Evolutionary conservation across 2,113 vertebrate species (phyloP).

Genomic region (Caloenas nicobarica): DNA sequence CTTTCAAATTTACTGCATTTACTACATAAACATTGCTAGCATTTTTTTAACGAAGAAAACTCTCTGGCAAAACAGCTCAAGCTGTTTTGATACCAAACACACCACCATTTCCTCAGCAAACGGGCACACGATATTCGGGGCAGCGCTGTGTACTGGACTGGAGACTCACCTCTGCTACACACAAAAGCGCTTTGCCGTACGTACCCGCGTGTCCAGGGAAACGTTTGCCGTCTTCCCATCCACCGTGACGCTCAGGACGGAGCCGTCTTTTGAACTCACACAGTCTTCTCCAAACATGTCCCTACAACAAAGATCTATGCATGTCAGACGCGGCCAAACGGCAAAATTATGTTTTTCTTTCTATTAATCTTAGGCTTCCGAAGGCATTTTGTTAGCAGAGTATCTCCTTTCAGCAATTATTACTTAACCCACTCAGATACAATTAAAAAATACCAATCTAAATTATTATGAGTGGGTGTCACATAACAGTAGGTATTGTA

Average conservation of each 20-base stretch:
- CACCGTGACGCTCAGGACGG: constrained; percentile 81
- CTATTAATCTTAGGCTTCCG: neutral
- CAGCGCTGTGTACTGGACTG: neutral
- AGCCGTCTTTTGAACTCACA: constrained; percentile 81
- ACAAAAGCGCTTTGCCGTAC: neutral
- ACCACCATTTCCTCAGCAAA: neutral
- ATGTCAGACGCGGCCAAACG: neutral
- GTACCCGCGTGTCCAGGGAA: constrained; percentile 87
- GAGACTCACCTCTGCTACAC: neutral
- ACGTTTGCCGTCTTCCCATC: constrained; percentile 87
- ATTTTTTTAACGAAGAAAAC: neutral
- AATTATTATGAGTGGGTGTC: neutral
- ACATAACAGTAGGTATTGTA: neutral
- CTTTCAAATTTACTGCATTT: neutral
- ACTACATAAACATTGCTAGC: neutral
- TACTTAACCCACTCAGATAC: neutral
- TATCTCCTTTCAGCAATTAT: neutral
- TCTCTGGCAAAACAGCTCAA: neutral
- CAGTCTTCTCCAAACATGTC: constrained; percentile 96
- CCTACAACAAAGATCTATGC: constrained; percentile 52
- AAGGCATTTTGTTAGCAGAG: neutral
- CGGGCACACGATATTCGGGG: neutral
- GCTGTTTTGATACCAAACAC: neutral
- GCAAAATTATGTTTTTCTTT: neutral
- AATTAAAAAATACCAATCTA: neutral